Conservation (phyloP, 2,797 vertebrate genomes). For the Calcarius lapponicus region DNA sequence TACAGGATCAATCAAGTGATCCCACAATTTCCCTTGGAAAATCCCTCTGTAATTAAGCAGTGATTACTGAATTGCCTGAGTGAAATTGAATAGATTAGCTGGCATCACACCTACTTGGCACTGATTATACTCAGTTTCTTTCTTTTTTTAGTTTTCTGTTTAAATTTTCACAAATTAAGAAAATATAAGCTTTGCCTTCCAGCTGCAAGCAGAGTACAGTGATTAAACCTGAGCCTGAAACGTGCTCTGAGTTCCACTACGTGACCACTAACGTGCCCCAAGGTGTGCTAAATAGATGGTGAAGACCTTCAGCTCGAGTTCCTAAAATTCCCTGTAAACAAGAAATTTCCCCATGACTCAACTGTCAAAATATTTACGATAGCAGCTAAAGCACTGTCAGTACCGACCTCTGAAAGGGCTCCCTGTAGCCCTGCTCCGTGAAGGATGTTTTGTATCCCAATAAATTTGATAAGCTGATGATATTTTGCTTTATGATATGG, state of each 20-base stretch:
- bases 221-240: not conserved
- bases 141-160: not conserved
- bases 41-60: not conserved
- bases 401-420: not conserved
- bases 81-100: not conserved
- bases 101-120: not conserved
- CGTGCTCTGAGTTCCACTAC: not conserved
- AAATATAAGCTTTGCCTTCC: not conserved
- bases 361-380: slow-evolving; percentile 62
- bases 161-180: not conserved
- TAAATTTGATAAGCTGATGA: not conserved
- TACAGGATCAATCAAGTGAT: not conserved
- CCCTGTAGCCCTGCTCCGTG: not conserved
- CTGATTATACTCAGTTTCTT: not conserved
- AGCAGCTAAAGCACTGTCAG: slow-evolving; percentile 38
- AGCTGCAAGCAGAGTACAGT: not conserved
- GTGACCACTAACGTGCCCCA: not conserved
- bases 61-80: not conserved
- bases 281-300: slow-evolving; percentile 12
- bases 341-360: slow-evolving; percentile 56
- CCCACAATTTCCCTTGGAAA: not conserved
- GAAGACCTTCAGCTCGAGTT: slow-evolving; percentile 40
- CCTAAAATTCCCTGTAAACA: slow-evolving; percentile 52
- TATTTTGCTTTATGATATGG: not conserved
- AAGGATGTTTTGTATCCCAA: slow-evolving; percentile 33